These are phyloP conservation scores for Protaetia brevitarsis DNA, from an alignment of 1,140 invertebrate genomes.

Conservation along the genomic window DNA sequence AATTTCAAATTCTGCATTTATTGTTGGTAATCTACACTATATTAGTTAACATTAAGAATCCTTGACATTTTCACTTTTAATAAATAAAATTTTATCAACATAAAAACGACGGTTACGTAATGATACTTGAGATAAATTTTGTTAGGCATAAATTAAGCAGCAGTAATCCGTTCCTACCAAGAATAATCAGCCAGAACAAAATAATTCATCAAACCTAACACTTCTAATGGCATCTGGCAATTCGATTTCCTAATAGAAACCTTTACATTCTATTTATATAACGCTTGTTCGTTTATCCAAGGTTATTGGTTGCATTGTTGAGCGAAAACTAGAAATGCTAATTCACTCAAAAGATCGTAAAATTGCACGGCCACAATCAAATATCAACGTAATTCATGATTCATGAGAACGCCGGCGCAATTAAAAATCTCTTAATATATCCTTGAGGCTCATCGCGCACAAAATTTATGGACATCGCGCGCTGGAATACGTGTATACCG, in stretches of 20 bases:
- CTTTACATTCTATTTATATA: not conserved
- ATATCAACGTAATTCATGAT: slow-evolving; percentile 11
- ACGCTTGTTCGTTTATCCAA: not conserved
- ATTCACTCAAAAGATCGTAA: slow-evolving; percentile 5
- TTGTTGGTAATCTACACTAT: too few relatives aligned
- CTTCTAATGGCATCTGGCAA: not conserved
- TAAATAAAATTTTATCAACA: too few relatives aligned
- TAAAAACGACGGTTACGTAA: too few relatives aligned
- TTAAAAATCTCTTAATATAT: slow-evolving; percentile 13
- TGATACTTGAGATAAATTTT: too few relatives aligned
- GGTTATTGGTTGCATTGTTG: not conserved
- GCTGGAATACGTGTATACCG: not conserved
- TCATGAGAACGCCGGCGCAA: not conserved
- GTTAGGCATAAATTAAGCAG: too few relatives aligned
- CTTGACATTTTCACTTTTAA: too few relatives aligned
- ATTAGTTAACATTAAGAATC: too few relatives aligned
- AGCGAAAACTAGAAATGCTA: slow-evolving; percentile 5
- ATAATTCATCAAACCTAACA: too few relatives aligned
- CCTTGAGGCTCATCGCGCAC: slow-evolving; percentile 2
- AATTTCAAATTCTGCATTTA: too few relatives aligned
- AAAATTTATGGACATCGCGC: not conserved
- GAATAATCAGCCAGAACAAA: too few relatives aligned
- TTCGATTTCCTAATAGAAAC: slow-evolving; percentile 4
- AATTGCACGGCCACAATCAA: not conserved
- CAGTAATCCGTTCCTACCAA: too few relatives aligned